Percentiles rank a stretch among this genome's conserved stretches.
Evolutionary conservation across 2,113 vertebrate genomes (phyloP).

Genomic region (Forbesichthys agassizii): DNA sequence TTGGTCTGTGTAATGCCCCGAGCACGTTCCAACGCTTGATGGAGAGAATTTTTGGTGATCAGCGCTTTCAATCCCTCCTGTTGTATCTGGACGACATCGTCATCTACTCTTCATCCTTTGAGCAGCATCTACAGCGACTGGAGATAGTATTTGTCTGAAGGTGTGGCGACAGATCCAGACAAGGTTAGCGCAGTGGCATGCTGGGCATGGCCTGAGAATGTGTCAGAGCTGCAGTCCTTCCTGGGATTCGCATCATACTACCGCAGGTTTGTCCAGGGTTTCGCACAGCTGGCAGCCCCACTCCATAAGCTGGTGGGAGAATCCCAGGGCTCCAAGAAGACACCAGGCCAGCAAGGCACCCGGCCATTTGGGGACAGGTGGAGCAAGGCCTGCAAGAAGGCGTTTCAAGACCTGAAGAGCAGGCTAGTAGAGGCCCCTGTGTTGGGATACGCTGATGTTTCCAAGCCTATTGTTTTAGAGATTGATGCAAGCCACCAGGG

Average conservation of each 20-base stretch:
- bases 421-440: neutral
- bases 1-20: neutral
- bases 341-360: too few species aligned
- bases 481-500: too few species aligned
- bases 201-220: neutral
- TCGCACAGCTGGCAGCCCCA: constrained; percentile 15
- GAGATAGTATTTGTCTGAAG: neutral
- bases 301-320: constrained; percentile 9
- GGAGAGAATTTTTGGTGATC: neutral
- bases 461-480: neutral
- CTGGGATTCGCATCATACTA: constrained; percentile 16
- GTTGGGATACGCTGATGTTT: constrained; percentile 4
- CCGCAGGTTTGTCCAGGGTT: neutral
- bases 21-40: neutral
- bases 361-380: neutral
- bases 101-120: neutral
- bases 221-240: constrained; percentile 4
- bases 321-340: too few species aligned
- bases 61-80: neutral
- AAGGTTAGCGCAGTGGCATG: constrained; percentile 1
- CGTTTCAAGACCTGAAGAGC: neutral
- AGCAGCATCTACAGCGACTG: neutral
- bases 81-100: neutral
- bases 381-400: neutral
- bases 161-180: constrained; percentile 6